Conservation (phyloP, 2,888 invertebrate genomes). For the Maniola hyperantus region DNA sequence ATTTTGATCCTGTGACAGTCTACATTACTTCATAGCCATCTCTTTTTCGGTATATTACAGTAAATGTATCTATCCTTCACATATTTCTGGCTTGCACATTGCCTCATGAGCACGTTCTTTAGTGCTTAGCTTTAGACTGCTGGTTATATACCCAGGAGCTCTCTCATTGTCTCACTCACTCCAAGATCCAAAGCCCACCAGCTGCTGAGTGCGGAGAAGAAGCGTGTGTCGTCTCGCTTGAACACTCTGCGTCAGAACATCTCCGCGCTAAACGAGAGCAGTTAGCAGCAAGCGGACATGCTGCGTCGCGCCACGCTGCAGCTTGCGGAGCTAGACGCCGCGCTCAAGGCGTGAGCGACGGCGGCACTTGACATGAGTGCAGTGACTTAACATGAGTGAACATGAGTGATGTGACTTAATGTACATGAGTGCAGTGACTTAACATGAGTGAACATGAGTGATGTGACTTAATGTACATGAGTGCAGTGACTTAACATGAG, state of each 20-base stretch:
- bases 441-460: background rate
- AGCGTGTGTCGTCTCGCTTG: slow-evolving; percentile 49
- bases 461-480: background rate
- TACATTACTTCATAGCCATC: too few species aligned
- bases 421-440: too few species aligned
- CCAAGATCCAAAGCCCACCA: slow-evolving; percentile 59
- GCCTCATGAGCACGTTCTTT: too few species aligned
- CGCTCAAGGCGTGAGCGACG: slow-evolving; percentile 42
- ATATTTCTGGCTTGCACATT: too few species aligned
- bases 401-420: background rate
- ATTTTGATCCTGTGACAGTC: too few species aligned
- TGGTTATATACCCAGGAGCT: too few species aligned
- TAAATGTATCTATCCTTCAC: too few species aligned
- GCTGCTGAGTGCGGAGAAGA: slow-evolving; percentile 58
- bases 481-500: background rate
- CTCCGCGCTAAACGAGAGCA: slow-evolving; percentile 50
- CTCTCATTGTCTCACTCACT: background rate
- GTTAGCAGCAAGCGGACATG: slow-evolving; percentile 53
- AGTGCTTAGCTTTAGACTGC: too few species aligned
- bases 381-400: background rate
- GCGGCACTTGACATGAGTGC: background rate
- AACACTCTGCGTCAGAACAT: slow-evolving; percentile 52
- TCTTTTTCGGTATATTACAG: too few species aligned
- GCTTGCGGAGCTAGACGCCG: slow-evolving; percentile 59
- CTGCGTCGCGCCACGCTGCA: slow-evolving; percentile 54